Evolutionary conservation across 2,797 vertebrate genomes (phyloP), one percentile per base, ranked within the genome.

Genomic region (Malacoraja senta): DNA sequence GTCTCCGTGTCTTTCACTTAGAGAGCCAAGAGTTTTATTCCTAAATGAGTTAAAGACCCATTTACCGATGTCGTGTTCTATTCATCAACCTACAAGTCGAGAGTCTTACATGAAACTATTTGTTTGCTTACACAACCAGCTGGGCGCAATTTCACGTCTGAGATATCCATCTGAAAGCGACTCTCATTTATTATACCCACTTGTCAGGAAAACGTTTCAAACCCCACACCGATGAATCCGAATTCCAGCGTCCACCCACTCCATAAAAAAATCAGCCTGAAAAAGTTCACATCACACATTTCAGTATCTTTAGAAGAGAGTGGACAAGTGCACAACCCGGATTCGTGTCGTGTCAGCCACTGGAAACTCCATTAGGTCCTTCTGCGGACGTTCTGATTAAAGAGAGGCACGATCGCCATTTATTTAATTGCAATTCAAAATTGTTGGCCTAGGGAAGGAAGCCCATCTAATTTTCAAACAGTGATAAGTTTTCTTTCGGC

Each of bases 71-170:
- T 98, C 97, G 96, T 96, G 96, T 97, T 97, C 97, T 97, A 98
- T 98, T 98, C 97, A 98, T 98, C 98, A 98, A 97, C 97, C 96
- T 97, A 96, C 98, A 98, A 98, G 97, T 97, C 96, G 96, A 97
- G 96, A 97, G 97, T 97, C 97, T 96, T 96, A 97, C 96, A 96
- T 95, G 96, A 97, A 97, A 97, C 97, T 98, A 98, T 98, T 98
- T 98, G 98, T 98, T 98, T 98, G 98, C 98, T 98, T 98, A 98
- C 97, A 98, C 97, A 97, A 97, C 97, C 98, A 98, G 98, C 98
- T 98, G 98, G 97, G 97, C 96, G 97, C 97, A 97, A 98, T 98
- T 98, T 99, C 98, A 98, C 98, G 97, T 98, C 97, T 98, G 97
- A 98, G 97, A 97, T 98, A 97, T 97, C 97, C 97, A 97, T 97